A percentile compares a stretch with the other conserved stretches of the same genome.
phyloP scores from a whole-genome alignment of 2,888 invertebrate genomes.

The Calameuta pallipes region DNA sequence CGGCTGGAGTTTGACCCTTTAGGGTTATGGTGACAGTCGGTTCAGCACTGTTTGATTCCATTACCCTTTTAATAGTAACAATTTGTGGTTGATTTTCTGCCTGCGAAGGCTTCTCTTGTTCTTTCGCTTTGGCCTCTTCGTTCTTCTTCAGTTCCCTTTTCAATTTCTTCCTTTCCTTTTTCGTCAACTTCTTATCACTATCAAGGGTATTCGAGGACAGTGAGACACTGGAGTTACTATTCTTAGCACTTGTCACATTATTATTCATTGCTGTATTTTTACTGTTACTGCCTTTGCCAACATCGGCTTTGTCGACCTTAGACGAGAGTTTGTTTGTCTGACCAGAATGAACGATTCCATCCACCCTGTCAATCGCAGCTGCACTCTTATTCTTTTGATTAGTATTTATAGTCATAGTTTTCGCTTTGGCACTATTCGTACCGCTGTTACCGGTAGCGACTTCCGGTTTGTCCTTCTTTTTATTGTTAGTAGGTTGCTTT shows the following conservation, averaged over 20 bases:
- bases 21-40: slow-evolving; percentile 83
- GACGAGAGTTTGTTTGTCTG: slow-evolving; percentile 29
- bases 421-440: slow-evolving; percentile 32
- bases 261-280: slow-evolving; percentile 20
- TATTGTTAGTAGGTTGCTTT: slow-evolving; percentile 32
- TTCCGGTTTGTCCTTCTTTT: slow-evolving; percentile 44
- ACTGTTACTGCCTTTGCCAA: slow-evolving; percentile 29
- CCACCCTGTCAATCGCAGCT: slow-evolving; percentile 24
- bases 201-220: background rate
- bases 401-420: slow-evolving; percentile 15
- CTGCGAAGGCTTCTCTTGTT: slow-evolving; percentile 35
- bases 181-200: slow-evolving; percentile 57
- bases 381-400: slow-evolving; percentile 20
- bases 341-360: slow-evolving; percentile 17
- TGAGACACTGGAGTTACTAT: slow-evolving; percentile 9
- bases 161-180: slow-evolving; percentile 59
- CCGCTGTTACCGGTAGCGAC: slow-evolving; percentile 35
- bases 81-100: slow-evolving; percentile 56
- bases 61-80: slow-evolving; percentile 79
- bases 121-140: slow-evolving; percentile 58
- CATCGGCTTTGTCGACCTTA: slow-evolving; percentile 36
- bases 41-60: slow-evolving; percentile 74
- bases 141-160: slow-evolving; percentile 60
- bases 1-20: slow-evolving; percentile 78
- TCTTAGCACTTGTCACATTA: slow-evolving; percentile 25